Percentiles rank a stretch among this genome's conserved stretches.
Evolutionary conservation across 2,888 invertebrate genomes (phyloP).

Genomic region (Drosophila melanosoma): DNA sequence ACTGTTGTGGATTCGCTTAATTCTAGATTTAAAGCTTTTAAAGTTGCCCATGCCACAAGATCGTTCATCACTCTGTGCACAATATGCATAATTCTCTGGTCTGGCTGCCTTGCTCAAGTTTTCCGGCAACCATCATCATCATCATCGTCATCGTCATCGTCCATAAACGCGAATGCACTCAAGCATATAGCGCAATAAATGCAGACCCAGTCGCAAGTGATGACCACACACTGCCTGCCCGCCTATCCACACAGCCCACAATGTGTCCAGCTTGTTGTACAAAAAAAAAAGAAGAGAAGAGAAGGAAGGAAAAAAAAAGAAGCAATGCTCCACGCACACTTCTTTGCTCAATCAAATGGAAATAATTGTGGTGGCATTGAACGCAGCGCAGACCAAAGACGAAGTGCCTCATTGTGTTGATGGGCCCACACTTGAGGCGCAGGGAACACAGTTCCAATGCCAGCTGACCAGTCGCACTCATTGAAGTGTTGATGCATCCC

Average conservation of each 20-base stretch:
- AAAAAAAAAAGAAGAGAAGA: conserved; percentile 10
- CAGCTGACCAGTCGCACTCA: conserved; percentile 64
- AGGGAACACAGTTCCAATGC: conserved; percentile 49
- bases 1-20: neutral
- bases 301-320: conserved; percentile 22
- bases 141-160: conserved; percentile 35
- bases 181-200: conserved; percentile 77
- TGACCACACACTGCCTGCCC: conserved; percentile 65
- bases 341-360: conserved; percentile 83
- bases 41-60: conserved; percentile 12
- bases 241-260: conserved; percentile 46
- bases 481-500: conserved; percentile 82
- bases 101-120: conserved; percentile 40
- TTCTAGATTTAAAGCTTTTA: conserved; percentile 30
- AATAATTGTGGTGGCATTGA: conserved; percentile 76
- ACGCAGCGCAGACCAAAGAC: conserved; percentile 32
- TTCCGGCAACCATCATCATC: conserved; percentile 42
- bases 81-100: conserved; percentile 24
- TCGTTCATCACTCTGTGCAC: conserved; percentile 7
- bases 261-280: conserved; percentile 52
- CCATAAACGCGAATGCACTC: conserved; percentile 68
- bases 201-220: conserved; percentile 54
- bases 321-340: conserved; percentile 75
- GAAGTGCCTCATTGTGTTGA: conserved; percentile 55
- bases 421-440: conserved; percentile 58